Conservation (phyloP, 2,797 vertebrate genomes). For the Threskiornis aethiopicus region DNA sequence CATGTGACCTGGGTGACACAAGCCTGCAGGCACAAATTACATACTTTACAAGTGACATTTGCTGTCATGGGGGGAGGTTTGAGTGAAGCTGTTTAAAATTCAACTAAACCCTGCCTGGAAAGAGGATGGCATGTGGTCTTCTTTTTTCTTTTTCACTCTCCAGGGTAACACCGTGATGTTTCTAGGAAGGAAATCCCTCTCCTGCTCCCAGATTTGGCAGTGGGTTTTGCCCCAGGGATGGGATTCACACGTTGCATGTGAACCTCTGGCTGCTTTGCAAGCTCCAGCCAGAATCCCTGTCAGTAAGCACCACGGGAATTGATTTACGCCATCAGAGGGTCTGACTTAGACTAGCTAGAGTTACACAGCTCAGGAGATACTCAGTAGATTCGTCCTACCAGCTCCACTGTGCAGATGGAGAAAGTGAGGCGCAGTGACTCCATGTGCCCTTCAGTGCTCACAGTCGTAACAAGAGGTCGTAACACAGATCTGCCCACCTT, state of each 20-base stretch:
- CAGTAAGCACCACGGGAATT: not conserved
- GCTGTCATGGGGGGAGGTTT: not conserved
- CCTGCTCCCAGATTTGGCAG: not conserved
- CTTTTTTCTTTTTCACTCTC: not conserved
- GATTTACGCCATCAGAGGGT: not conserved
- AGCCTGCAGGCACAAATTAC: constrained; percentile 17
- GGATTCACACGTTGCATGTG: not conserved
- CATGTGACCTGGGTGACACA: not conserved
- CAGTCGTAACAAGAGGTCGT: not conserved
- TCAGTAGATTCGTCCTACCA: not conserved
- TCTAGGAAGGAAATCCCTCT: not conserved
- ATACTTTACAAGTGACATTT: constrained; percentile 13
- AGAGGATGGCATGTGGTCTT: not conserved
- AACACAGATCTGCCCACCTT: not conserved
- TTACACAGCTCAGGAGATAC: not conserved
- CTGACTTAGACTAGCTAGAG: not conserved
- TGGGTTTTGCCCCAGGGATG: not conserved
- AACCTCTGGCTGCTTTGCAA: not conserved
- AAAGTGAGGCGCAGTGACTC: not conserved
- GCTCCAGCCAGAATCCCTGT: not conserved
- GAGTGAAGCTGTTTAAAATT: not conserved
- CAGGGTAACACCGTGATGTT: not conserved
- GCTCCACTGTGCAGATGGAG: not conserved
- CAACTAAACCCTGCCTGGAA: not conserved
- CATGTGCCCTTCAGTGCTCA: not conserved